Percentiles rank a stretch among this genome's conserved stretches.
phyloP scores from a whole-genome alignment of 2,888 invertebrate species.

The Marronus borbonicus region DNA sequence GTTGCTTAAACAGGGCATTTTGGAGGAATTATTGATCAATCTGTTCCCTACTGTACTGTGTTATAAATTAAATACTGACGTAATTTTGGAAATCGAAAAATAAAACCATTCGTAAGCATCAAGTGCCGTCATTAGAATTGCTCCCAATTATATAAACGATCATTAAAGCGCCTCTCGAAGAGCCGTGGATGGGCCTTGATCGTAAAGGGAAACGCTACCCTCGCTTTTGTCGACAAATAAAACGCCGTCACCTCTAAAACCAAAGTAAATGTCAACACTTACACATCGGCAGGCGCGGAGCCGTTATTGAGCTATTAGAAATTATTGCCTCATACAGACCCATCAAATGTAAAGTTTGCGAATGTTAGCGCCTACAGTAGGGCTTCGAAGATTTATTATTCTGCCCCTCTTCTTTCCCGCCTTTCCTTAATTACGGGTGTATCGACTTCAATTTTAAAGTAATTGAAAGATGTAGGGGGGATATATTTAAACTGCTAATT shows the following conservation, averaged over 20 bases:
- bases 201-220: conserved; percentile 51
- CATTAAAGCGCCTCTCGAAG: conserved; percentile 41
- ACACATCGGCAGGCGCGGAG: conserved; percentile 48
- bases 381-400: conserved; percentile 48
- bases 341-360: conserved; percentile 49
- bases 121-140: conserved; percentile 37
- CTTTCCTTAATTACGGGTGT: conserved; percentile 51
- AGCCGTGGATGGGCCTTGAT: conserved; percentile 35
- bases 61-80: neutral
- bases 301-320: conserved; percentile 56
- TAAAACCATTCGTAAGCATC: conserved; percentile 30
- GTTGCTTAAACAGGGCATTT: too few species aligned
- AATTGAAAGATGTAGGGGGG: conserved; percentile 59
- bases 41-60: too few species aligned
- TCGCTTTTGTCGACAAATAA: conserved; percentile 50
- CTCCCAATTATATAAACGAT: conserved; percentile 35
- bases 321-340: conserved; percentile 55
- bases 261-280: conserved; percentile 57
- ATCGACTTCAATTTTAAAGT: conserved; percentile 61
- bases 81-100: conserved; percentile 13
- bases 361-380: neutral
- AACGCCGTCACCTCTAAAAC: conserved; percentile 51
- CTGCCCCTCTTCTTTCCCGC: neutral
- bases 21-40: too few species aligned
- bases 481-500: too few species aligned